Base-by-base conservation (phyloP, 2,113 vertebrate genomes). In the Oreochromis aureus region DNA sequence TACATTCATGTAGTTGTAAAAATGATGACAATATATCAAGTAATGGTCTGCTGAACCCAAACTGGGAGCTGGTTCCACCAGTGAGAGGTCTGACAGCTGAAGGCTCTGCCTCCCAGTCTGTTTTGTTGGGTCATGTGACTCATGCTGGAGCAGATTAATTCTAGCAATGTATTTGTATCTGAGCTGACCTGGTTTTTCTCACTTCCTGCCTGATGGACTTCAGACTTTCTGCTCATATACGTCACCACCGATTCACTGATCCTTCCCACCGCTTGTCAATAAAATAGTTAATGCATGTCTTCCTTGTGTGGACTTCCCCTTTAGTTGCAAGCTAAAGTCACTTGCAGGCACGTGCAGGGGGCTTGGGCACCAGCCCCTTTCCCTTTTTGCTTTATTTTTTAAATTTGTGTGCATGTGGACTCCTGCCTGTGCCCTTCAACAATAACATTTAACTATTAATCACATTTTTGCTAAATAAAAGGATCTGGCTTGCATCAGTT, bases 391-490 rank as follows among this genome's bases (percentile, higher is more conserved):
- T 61, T 32, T 2, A 0, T 32, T 61, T 61, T 2, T 61, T 32
- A 18, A 61, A 59, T 59, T 59, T 59, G 5, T 32, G 30, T 6
- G 58, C 58, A 18, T 61, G 58, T 34, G 58, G 30, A 61, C 16
- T 61, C 58, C 30, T 61, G 30, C 16, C 30, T 19, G 30, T 61
- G 58, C 30, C 0, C 58, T 18, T 61, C 58, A 61, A 34, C 30
- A 61, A 61, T 61, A 61, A 61, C 30, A 61, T 6, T 61, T 0
- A 32, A 61, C 5, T 61, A 61, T 0, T 61, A 18, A 61, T 61
- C 58, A 18, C 27, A 61, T 32, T 61, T 61, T 34, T 34, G 58
- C 30, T 10, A 34, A 61, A 61, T 59, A 10, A 59, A 59, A 59
- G 7, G 27, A 59, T 4, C 30, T 61, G 30, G 27, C 5, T 59